Evolutionary conservation across 2,888 invertebrate genomes (phyloP).

Genomic region (Nomada fucata): DNA sequence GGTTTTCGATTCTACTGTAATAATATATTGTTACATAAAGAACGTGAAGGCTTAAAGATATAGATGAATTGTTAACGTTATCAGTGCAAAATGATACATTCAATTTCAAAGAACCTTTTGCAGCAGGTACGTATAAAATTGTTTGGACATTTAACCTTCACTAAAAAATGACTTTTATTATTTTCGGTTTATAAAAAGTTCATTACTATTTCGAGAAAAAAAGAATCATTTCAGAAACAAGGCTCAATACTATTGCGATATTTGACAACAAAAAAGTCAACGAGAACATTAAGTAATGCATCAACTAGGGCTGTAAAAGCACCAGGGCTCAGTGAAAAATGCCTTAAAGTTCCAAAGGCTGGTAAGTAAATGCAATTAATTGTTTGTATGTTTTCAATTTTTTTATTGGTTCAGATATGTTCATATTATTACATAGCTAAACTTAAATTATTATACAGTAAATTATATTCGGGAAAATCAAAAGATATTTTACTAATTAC

Average conservation of each 20-base stretch:
- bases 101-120: conserved; percentile 2
- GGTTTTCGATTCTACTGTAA: neutral
- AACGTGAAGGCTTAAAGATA: neutral
- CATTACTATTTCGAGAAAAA: neutral
- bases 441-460: neutral
- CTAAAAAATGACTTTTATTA: neutral
- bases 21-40: conserved; percentile 36
- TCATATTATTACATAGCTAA: neutral
- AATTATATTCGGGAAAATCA: neutral
- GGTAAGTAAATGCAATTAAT: conserved; percentile 70
- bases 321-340: conserved; percentile 87
- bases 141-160: neutral
- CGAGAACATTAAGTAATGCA: neutral
- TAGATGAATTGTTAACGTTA: neutral
- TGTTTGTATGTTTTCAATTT: neutral
- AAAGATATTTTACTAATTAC: neutral
- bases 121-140: conserved; percentile 13
- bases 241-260: conserved; percentile 15
- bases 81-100: conserved; percentile 29
- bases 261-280: conserved; percentile 25
- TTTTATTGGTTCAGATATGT: neutral
- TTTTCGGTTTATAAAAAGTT: neutral
- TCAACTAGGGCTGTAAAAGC: conserved; percentile 84
- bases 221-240: conserved; percentile 38
- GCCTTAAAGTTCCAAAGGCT: conserved; percentile 74